These are phyloP conservation scores for Sylvicola cinctus DNA, from an alignment of 2,888 invertebrate species.

Conservation along the genomic window DNA sequence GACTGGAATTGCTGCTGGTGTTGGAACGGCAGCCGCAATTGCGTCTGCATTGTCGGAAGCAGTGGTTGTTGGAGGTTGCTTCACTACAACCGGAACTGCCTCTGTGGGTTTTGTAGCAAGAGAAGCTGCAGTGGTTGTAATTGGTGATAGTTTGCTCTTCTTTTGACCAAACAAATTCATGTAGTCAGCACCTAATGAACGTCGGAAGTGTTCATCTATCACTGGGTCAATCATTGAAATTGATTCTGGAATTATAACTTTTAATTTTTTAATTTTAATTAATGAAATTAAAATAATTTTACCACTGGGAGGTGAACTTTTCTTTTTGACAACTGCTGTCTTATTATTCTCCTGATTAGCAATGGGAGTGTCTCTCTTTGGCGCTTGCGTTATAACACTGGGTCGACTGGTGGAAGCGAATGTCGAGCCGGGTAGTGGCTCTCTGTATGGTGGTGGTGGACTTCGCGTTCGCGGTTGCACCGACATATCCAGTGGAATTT, in stretches of 20 bases:
- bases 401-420: slow-evolving; percentile 20
- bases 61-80: neutral
- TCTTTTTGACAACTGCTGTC: no score
- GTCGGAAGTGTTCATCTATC: slow-evolving; percentile 88
- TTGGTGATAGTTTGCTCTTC: slow-evolving; percentile 6
- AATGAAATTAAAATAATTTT: no score
- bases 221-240: slow-evolving; percentile 71
- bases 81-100: slow-evolving; percentile 1
- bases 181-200: slow-evolving; percentile 71
- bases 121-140: slow-evolving; percentile 28
- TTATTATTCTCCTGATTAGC: slow-evolving; percentile 3
- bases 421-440: slow-evolving; percentile 20
- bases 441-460: slow-evolving; percentile 24
- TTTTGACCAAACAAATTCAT: slow-evolving; percentile 42
- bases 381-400: slow-evolving; percentile 41
- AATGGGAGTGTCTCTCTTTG: slow-evolving; percentile 16
- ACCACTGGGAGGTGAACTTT: no score
- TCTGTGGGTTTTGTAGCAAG: slow-evolving; percentile 26
- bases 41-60: neutral
- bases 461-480: slow-evolving; percentile 18
- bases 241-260: slow-evolving; percentile 31
- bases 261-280: slow-evolving; percentile 1
- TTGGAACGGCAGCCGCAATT: neutral
- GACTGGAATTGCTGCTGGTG: neutral
- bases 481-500: slow-evolving; percentile 25